A percentile compares a stretch with the other conserved stretches of the same genome.
Conservation (phyloP, 37 sponge, comb jelly and placozoan species). For the Oopsacas minuta region DNA sequence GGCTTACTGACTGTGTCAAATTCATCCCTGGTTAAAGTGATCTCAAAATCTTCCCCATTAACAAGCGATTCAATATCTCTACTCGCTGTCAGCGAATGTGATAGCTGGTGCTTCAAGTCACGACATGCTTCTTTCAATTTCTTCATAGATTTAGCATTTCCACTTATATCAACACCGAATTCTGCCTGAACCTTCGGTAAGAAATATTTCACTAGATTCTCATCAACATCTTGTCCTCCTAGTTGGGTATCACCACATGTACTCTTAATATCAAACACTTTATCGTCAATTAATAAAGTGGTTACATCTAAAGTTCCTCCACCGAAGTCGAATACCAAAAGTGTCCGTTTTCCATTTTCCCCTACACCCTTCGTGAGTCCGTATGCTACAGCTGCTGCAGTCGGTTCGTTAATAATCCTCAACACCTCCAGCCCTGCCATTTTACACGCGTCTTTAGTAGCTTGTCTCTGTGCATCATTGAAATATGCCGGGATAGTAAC, state of each 20-base stretch:
- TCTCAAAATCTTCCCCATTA: constrained; percentile 75
- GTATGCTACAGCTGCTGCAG: constrained; percentile 92
- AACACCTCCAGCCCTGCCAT: constrained; percentile 76
- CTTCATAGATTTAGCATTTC: constrained; percentile 61
- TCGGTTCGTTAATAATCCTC: constrained; percentile 95
- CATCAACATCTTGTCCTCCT: constrained; percentile 86
- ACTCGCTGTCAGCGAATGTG: constrained; percentile 54
- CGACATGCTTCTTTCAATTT: constrained; percentile 77
- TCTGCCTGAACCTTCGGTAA: constrained; percentile 39
- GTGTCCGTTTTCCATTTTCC: constrained; percentile 23
- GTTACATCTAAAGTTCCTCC: constrained; percentile 91
- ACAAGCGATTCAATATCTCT: constrained; percentile 73
- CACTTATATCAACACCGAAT: constrained; percentile 50
- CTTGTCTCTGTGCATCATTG: constrained; percentile 90
- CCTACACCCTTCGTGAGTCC: constrained; percentile 54
- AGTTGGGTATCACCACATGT: constrained; percentile 81
- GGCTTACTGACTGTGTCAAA: constrained; percentile 53
- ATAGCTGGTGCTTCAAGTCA: constrained; percentile 64
- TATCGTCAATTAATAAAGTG: constrained; percentile 50
- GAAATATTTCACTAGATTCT: constrained; percentile 59
- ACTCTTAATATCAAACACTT: constrained; percentile 81
- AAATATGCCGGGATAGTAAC: constrained; percentile 90
- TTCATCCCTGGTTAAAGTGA: constrained; percentile 55
- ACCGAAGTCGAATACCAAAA: constrained; percentile 81
- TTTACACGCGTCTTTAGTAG: constrained; percentile 74